Evolutionary conservation across 2,888 invertebrate genomes (phyloP).

Genomic region (Sinotaia quadrata): DNA sequence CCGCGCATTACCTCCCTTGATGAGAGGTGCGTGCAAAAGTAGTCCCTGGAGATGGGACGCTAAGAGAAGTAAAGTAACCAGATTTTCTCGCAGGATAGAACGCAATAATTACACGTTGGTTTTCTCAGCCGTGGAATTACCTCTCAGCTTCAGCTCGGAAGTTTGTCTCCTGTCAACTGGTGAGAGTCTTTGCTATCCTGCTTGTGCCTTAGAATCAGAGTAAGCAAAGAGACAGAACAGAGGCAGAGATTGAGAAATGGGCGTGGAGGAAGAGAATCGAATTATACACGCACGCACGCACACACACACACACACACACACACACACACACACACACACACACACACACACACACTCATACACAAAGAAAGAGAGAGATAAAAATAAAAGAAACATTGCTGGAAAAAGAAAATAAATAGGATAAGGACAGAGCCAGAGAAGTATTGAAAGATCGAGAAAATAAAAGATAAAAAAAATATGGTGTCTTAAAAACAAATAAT

Average conservation of each 20-base stretch:
- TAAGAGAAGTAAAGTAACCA: slow-evolving; percentile 1
- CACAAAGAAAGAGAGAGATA: no score
- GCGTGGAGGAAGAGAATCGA: neutral
- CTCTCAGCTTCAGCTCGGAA: neutral
- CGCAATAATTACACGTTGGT: neutral
- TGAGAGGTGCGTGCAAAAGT: slow-evolving; percentile 14
- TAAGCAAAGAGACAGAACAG: neutral
- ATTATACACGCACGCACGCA: neutral
- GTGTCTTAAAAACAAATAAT: no score
- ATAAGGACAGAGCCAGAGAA: no score
- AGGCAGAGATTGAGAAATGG: neutral
- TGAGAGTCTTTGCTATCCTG: neutral
- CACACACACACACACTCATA: no score
- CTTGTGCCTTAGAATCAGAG: neutral
- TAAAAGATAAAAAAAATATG: no score
- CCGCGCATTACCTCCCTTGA: slow-evolving; percentile 24
- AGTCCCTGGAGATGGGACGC: slow-evolving; percentile 10
- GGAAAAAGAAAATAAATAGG: no score
- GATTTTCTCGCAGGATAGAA: neutral
- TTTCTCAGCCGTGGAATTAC: slow-evolving; percentile 4
- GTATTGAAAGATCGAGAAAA: no score
- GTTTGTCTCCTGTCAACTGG: slow-evolving; percentile 3
- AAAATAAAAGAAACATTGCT: no score
- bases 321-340: neutral
- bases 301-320: neutral